Conservation (phyloP, 92 coral and sea anemone species). For the Virgularia gustaviana region DNA sequence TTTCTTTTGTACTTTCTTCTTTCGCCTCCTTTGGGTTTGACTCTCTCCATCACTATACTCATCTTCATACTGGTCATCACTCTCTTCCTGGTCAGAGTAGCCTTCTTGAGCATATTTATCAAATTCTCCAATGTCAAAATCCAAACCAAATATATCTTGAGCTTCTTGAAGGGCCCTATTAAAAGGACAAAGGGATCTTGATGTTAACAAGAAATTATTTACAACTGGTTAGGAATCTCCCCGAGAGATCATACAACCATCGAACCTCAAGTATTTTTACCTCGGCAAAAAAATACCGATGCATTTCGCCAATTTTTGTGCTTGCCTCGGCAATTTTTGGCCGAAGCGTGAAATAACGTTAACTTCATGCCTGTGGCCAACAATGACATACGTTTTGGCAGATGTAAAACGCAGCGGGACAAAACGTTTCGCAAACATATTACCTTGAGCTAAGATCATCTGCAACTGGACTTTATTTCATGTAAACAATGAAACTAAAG, state of each 20-base stretch:
- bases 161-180: constrained; percentile 94
- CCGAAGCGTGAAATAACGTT: too few species aligned
- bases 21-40: constrained; percentile 46
- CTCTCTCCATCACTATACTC: constrained; percentile 65
- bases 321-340: too few species aligned
- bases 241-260: background rate
- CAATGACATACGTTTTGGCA: too few species aligned
- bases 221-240: too few species aligned
- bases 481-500: too few species aligned
- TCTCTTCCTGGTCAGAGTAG: constrained; percentile 77
- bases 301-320: too few species aligned
- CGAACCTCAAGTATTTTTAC: background rate
- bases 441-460: too few species aligned
- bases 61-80: constrained; percentile 83
- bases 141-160: constrained; percentile 98
- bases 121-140: constrained; percentile 96
- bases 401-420: too few species aligned
- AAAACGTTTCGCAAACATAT: too few species aligned
- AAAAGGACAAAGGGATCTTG: background rate
- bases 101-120: constrained; percentile 88
- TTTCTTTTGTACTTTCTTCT: constrained; percentile 68
- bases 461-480: too few species aligned
- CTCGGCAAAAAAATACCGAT: too few species aligned
- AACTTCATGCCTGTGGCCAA: too few species aligned
- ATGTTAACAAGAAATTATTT: background rate